Evolutionary conservation across 1,140 invertebrate genomes (phyloP), one percentile per base, ranked within the genome.

Genomic region (Triops longicaudatus): DNA sequence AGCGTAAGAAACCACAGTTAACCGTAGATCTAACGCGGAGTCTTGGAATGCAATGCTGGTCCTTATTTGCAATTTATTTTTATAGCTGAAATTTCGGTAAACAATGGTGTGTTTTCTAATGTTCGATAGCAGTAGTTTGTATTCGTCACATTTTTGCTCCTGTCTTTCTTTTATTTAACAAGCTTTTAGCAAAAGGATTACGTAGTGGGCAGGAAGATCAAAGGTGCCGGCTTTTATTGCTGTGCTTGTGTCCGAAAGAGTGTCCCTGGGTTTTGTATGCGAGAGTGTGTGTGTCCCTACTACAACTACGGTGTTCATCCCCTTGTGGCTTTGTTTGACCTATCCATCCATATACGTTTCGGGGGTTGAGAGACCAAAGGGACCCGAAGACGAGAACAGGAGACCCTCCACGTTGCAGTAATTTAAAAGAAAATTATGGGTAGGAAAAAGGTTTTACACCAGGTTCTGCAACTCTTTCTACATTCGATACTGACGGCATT

Each of bases 171-270:
- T 22, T 14, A 63, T 14, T 63, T 63, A 14, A 63, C 50, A 63
- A 63, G 50, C 50, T 63, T 63, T 63, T 63, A 63, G 50, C 50
- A 63, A 63, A 63, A 63, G 50, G 50, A 63, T 63, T 63, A 63
- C 50, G 22, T 63, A 63, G 50, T 63, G 50, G 14, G 17, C 50
- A 37, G 50, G 50, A 22, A 63, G 50, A 63, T 63, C 50, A 63
- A 63, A 63, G 50, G 50, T 63, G 50, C 50, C 50, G 50, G 50
- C 50, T 63, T 63, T 63, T 63, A 63, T 63, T 63, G 50, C 50
- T 63, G 14, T 63, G 50, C 50, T 63, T 63, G 50, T 22, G 31
- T 37, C 7, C 31, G 31, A 37, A 37, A 37, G 31, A 37, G 31
- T 37, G 31, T 37, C 31, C 31, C 31, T 7, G 31, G 31, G 31